Evolutionary conservation across 2,797 vertebrate genomes (phyloP).

Genomic region (Sebastes iracundus): DNA sequence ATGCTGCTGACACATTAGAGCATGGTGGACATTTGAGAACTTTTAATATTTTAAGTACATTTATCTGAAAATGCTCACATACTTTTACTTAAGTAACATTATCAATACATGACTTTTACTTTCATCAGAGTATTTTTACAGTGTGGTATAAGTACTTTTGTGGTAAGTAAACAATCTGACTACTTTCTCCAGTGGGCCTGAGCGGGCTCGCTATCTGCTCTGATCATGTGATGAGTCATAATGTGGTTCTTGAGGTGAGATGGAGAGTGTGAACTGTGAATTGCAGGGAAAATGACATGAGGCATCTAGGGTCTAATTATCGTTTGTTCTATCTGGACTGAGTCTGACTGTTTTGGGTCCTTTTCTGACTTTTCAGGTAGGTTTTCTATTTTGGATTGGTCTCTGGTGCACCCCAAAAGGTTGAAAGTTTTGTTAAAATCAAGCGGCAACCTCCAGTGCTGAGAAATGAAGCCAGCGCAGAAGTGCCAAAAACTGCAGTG

Average conservation of each 20-base stretch:
- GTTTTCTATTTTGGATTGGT: neutral
- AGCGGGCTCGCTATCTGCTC: neutral
- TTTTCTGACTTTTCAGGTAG: neutral
- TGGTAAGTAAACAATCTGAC: neutral
- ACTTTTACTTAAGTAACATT: neutral
- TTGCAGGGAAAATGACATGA: neutral
- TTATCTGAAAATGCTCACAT: neutral
- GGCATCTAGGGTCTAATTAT: neutral
- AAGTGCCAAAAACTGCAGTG: too few species aligned
- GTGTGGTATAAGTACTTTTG: neutral
- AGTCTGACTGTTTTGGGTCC: neutral
- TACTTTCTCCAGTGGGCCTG: neutral
- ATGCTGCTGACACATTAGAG: neutral
- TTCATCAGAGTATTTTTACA: neutral
- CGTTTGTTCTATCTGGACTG: neutral
- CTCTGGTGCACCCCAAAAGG: neutral
- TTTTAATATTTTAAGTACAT: neutral
- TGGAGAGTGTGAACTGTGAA: neutral
- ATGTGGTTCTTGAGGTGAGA: neutral
- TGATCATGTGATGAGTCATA: neutral
- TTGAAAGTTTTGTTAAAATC: neutral
- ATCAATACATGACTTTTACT: neutral
- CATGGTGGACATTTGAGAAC: accelerated
- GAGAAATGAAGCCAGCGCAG: too few species aligned
- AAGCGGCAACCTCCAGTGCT: too few species aligned